Evolutionary conservation across 2,888 invertebrate genomes (phyloP).

Genomic region (Lissonota sp.): DNA sequence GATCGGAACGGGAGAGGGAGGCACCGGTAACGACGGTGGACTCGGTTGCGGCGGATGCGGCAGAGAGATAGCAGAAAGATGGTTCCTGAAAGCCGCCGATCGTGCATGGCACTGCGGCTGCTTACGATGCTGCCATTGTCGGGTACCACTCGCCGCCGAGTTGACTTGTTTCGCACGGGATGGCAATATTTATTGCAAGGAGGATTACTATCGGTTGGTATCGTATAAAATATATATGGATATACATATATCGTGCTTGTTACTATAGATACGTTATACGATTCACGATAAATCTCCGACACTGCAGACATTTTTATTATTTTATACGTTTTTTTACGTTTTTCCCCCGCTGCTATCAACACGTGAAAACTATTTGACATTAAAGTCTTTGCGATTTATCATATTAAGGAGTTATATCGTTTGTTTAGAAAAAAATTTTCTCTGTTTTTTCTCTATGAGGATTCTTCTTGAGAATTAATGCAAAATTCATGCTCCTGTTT

Average conservation of each 20-base stretch:
- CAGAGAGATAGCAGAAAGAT: conserved; percentile 86
- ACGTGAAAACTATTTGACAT: too few relatives aligned
- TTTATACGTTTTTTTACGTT: background rate
- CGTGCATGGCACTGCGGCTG: conserved; percentile 95
- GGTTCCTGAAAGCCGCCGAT: conserved; percentile 93
- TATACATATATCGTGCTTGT: background rate
- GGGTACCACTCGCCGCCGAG: conserved; percentile 93
- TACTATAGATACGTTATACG: conserved; percentile 20
- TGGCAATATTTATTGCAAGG: conserved; percentile 96
- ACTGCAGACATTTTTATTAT: conserved; percentile 1
- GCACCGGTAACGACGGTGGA: conserved; percentile 73
- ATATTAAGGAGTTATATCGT: too few relatives aligned
- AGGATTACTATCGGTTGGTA: conserved; percentile 95
- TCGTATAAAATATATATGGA: background rate
- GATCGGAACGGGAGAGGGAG: conserved; percentile 77
- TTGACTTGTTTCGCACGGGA: conserved; percentile 95
- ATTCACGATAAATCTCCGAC: conserved; percentile 12
- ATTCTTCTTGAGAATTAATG: conserved; percentile 73
- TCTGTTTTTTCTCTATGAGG: too few relatives aligned
- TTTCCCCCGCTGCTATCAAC: background rate
- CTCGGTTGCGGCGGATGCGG: conserved; percentile 87
- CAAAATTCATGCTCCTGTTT: conserved; percentile 73
- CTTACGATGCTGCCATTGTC: conserved; percentile 93
- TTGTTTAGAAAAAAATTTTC: too few relatives aligned
- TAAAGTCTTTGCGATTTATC: too few relatives aligned